Percentiles rank a stretch among this genome's conserved stretches.
Evolutionary conservation across 2,888 invertebrate species (phyloP).

Genomic region (Drosophila demipolita): DNA sequence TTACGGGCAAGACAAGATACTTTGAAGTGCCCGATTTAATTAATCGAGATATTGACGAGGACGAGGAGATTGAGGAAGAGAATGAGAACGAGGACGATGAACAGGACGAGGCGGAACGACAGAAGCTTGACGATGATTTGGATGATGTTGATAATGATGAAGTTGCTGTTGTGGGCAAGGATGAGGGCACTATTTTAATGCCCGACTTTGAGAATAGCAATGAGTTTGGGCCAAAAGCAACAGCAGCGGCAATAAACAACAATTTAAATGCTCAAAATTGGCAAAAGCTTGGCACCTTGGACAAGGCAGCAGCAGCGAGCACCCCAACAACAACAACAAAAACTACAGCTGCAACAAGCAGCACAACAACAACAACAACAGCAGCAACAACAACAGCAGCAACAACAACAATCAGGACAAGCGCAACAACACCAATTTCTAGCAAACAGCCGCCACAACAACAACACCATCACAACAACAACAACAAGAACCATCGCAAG

Average conservation of each 20-base stretch:
- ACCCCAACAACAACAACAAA: constrained; percentile 28
- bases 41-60: constrained; percentile 72
- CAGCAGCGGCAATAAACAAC: constrained; percentile 37
- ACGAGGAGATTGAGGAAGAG: constrained; percentile 31
- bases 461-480: constrained; percentile 33
- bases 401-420: constrained; percentile 22
- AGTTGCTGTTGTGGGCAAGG: constrained; percentile 22
- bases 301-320: constrained; percentile 46
- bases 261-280: constrained; percentile 64
- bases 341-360: constrained; percentile 21
- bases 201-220: constrained; percentile 56
- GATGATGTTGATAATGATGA: constrained; percentile 40
- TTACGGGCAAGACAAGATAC: constrained; percentile 72
- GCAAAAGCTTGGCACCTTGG: constrained; percentile 68
- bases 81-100: constrained; percentile 29
- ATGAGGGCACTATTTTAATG: constrained; percentile 50
- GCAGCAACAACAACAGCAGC: constrained; percentile 18
- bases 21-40: constrained; percentile 84
- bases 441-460: constrained; percentile 38
- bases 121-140: constrained; percentile 27
- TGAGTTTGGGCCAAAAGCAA: constrained; percentile 51
- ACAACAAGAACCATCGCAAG: constrained; percentile 29
- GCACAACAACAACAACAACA: constrained; percentile 27
- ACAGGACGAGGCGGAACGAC: constrained; percentile 13
- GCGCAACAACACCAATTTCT: constrained; percentile 23